Percentiles rank a stretch among this genome's conserved stretches.
phyloP scores from a whole-genome alignment of 2,888 invertebrate species.

The Tanytarsus gracilentus region DNA sequence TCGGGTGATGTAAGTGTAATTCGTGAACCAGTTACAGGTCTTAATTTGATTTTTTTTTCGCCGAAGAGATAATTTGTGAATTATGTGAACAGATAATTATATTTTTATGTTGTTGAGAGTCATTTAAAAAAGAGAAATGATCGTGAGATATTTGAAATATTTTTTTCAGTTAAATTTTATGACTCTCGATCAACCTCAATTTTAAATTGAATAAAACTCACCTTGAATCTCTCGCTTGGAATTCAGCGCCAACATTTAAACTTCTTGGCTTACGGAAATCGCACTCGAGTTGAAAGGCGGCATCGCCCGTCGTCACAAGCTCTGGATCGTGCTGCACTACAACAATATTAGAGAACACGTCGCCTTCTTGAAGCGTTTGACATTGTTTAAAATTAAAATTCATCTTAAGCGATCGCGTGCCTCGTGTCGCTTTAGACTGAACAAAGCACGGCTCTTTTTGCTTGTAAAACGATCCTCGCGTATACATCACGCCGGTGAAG shows the following conservation, averaged over 20 bases:
- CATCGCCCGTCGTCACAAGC: constrained; percentile 54
- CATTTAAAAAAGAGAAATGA: not conserved
- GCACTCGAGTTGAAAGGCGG: constrained; percentile 56
- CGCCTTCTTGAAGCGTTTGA: constrained; percentile 47
- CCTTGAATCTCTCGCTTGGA: constrained; percentile 43
- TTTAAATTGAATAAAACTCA: too few species aligned
- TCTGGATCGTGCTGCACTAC: constrained; percentile 59
- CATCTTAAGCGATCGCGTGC: constrained; percentile 46
- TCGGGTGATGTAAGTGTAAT: constrained; percentile 50
- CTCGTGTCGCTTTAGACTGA: constrained; percentile 43
- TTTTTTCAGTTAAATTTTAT: not conserved
- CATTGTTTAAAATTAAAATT: constrained; percentile 50
- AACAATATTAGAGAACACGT: constrained; percentile 52
- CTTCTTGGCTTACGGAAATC: constrained; percentile 51
- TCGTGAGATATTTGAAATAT: not conserved
- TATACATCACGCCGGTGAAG: constrained; percentile 54
- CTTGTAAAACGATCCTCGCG: constrained; percentile 51
- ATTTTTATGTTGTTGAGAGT: not conserved
- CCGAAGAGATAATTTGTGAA: not conserved
- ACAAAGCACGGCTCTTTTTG: constrained; percentile 50
- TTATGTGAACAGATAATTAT: not conserved
- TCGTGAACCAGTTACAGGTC: constrained; percentile 43
- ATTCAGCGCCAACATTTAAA: constrained; percentile 47
- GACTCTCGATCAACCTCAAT: not conserved
- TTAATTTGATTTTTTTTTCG: constrained; percentile 31